Conservation (phyloP, 1,140 invertebrate genomes). For the Diorhabda sublineata region DNA sequence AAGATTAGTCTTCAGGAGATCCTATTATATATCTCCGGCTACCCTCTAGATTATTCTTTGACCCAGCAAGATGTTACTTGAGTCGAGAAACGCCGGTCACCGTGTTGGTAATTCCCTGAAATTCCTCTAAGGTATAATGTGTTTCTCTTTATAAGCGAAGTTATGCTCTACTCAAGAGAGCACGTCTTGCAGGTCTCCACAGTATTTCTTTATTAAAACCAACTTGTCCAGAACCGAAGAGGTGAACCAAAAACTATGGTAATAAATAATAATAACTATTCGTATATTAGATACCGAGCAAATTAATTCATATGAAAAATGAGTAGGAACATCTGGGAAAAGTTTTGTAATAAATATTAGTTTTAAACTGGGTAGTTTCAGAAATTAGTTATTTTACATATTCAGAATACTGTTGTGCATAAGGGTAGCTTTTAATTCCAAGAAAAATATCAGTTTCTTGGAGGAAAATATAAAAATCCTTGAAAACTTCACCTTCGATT, state of each 20-base stretch:
- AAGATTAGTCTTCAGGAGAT: conserved; percentile 22
- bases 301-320: neutral
- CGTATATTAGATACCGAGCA: neutral
- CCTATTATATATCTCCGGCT: conserved; percentile 25
- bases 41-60: conserved; percentile 32
- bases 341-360: too few relatives aligned
- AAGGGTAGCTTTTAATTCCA: too few relatives aligned
- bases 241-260: conserved; percentile 9
- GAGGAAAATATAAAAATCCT: too few relatives aligned
- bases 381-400: too few relatives aligned
- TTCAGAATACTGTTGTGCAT: too few relatives aligned
- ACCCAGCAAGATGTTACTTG: conserved; percentile 28
- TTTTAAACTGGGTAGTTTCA: too few relatives aligned
- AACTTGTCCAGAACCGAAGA: conserved; percentile 10
- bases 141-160: conserved; percentile 30
- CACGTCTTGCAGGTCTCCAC: conserved; percentile 17
- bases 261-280: conserved; percentile 13
- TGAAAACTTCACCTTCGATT: too few relatives aligned
- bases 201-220: conserved; percentile 20
- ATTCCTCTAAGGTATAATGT: conserved; percentile 33
- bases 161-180: conserved; percentile 20
- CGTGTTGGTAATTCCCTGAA: conserved; percentile 34
- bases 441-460: too few relatives aligned
- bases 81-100: conserved; percentile 24
- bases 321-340: too few relatives aligned